These are phyloP conservation scores for Druceiella hillmani DNA, from an alignment of 2,888 invertebrate genomes.

Conservation along the genomic window DNA sequence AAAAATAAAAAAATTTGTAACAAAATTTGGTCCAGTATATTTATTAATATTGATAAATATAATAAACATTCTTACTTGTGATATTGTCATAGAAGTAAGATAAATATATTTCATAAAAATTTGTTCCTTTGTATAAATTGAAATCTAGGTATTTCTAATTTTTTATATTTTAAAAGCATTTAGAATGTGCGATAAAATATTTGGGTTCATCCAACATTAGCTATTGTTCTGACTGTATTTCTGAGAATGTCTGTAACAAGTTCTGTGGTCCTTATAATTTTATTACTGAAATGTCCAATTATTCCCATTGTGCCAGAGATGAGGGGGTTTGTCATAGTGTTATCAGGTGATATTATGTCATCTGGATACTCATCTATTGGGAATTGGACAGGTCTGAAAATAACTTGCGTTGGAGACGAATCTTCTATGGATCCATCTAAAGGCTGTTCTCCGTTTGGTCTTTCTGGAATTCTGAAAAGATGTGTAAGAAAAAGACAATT, in stretches of 20 bases:
- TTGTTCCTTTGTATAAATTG: no score
- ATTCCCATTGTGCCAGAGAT: conserved; percentile 28
- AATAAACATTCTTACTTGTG: no score
- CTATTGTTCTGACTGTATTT: conserved; percentile 45
- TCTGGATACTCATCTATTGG: no score
- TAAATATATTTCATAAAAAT: no score
- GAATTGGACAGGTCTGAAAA: no score
- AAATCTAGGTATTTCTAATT: background rate
- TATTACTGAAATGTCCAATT: conserved; percentile 42
- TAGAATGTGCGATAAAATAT: background rate
- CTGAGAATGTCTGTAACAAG: conserved; percentile 42
- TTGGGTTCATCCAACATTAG: conserved; percentile 29
- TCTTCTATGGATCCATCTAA: background rate
- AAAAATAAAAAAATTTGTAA: no score
- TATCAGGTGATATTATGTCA: conserved; percentile 31
- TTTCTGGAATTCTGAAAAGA: no score
- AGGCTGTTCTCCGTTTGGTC: conserved; percentile 5
- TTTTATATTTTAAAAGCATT: background rate
- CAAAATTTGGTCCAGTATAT: no score
- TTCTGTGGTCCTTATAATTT: conserved; percentile 46
- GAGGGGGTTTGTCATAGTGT: conserved; percentile 42
- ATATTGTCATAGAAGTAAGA: no score
- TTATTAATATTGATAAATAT: no score
- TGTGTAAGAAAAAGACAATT: no score
- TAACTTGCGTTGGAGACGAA: background rate